Evolutionary conservation across 2,113 vertebrate species (phyloP).

Genomic region (Austrofundulus limnaeus): DNA sequence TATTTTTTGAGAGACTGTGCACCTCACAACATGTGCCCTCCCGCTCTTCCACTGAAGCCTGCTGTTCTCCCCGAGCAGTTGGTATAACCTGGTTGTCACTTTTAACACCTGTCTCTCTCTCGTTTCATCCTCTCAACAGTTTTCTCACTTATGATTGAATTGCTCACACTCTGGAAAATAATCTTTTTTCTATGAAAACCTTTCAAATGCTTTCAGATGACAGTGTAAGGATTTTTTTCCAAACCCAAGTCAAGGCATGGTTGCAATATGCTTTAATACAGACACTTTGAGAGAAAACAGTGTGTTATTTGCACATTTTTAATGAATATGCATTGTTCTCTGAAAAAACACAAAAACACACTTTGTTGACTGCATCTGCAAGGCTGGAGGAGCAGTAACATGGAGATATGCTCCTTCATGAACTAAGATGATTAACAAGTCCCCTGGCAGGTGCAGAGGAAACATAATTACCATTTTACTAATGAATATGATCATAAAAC

Average conservation of each 20-base stretch:
- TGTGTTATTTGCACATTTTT: background rate
- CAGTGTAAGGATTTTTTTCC: background rate
- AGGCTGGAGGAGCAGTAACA: background rate
- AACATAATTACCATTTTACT: conserved; percentile 19
- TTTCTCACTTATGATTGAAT: conserved; percentile 19
- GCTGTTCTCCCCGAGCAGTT: background rate
- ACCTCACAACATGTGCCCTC: background rate
- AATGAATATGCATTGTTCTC: background rate
- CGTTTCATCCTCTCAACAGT: background rate
- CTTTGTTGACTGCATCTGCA: conserved; percentile 3
- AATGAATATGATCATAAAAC: background rate
- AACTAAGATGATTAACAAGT: conserved; percentile 11
- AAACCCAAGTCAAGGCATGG: background rate
- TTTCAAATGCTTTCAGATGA: conserved; percentile 4
- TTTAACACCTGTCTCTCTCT: background rate
- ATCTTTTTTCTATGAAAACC: conserved; percentile 7
- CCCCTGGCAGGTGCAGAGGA: background rate
- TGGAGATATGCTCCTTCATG: background rate
- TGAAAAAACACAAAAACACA: background rate
- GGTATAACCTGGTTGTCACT: background rate
- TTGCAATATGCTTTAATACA: background rate
- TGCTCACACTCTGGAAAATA: conserved; percentile 10
- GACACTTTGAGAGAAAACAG: background rate
- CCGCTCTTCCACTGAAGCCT: background rate
- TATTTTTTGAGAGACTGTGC: background rate